phyloP scores from a whole-genome alignment of 2,113 vertebrate genomes.

The Turdus rufiventris region DNA sequence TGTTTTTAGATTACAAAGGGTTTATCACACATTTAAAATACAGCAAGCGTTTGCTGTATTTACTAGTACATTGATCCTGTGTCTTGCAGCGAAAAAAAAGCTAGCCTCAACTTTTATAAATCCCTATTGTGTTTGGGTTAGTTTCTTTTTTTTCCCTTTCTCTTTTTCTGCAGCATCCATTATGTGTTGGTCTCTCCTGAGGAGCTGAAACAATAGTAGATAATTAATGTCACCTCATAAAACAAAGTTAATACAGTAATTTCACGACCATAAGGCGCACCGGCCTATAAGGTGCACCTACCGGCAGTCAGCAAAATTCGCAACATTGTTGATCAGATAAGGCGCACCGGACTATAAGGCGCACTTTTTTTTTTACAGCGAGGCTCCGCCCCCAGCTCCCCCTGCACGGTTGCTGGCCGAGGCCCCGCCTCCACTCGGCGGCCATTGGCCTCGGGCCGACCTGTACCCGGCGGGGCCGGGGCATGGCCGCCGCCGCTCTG shows the following conservation, averaged over 20 bases:
- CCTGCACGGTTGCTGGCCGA: no score
- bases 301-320: no score
- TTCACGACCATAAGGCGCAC: no score
- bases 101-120: background rate
- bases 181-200: background rate
- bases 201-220: background rate
- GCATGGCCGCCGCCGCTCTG: no score
- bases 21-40: background rate
- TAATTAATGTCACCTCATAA: background rate
- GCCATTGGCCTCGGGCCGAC: no score
- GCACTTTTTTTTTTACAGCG: no score
- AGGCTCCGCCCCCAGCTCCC: no score
- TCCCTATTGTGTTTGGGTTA: background rate
- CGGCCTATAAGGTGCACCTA: no score
- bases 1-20: background rate
- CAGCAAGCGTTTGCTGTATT: background rate
- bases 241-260: background rate
- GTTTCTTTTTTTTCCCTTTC: background rate
- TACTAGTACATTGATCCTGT: background rate
- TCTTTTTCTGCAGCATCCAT: background rate
- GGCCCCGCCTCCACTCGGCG: no score
- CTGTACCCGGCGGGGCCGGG: no score
- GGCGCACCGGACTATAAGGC: no score
- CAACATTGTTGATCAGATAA: no score
- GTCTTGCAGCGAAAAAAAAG: background rate